Evolutionary conservation across 2,797 vertebrate genomes (phyloP), one percentile per base, ranked within the genome.

Genomic region (Chanos chanos): DNA sequence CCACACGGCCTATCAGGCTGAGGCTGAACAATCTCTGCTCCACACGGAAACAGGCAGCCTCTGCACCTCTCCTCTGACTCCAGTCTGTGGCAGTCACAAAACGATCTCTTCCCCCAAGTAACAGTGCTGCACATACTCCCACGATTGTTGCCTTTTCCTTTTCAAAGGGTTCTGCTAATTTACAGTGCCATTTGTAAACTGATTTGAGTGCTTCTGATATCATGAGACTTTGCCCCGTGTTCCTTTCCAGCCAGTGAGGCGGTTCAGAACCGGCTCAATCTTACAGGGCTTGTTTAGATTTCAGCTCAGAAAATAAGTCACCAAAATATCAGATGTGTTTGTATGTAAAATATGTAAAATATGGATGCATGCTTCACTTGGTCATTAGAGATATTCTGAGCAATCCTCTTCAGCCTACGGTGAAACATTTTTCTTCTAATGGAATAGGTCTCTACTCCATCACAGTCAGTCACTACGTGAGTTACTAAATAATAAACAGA

Each of bases 21-120:
- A 28, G 33, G 61, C 47, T 51, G 59, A 54, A 72, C 61, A 56
- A 62, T 58, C 40, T 66, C 52, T 10, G 4, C 31, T 31, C 44
- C 9, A 48, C 47, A 37, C 44, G 31, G 44, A 33, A 55, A 58
- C 12, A 7, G 19, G 13, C 24, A 47, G 7, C 7, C 27, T 49
- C 28, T 15, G 47, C n/a, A 18, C 59, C 57, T 51, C 43, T 19
- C 33, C 53, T 22, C 44, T 36, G 30, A 47, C 16, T 36, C 34
- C 15, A 49, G 33, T 25, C n/a, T 28, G n/a, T 22, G 51, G 30
- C 16, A 18, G 19, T 18, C 43, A 2, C 58, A 24, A 15, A 19
- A 7, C 13, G 4, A 13, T 34, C 7, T 13, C 45, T 33, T 55
- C 33, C 49, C 15, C 31, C 39, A 44, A 10, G 4, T 31, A 9